A percentile compares a stretch with the other conserved stretches of the same genome.
Conservation (phyloP, 2,797 vertebrate genomes). For the Alauda arvensis region DNA sequence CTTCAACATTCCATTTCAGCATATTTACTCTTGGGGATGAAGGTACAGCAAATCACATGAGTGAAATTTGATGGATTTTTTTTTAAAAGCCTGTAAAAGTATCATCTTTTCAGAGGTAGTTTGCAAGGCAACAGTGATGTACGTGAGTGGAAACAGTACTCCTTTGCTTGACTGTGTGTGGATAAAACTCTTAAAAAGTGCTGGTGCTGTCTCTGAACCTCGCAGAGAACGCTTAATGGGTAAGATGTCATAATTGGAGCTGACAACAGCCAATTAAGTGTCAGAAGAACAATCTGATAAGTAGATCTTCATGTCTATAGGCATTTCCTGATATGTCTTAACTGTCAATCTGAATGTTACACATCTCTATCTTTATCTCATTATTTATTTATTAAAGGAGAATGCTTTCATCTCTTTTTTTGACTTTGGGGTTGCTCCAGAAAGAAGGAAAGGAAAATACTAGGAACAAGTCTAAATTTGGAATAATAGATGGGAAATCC, state of each 20-base stretch:
- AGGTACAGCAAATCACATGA: neutral
- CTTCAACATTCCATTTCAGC: neutral
- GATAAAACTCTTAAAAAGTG: neutral
- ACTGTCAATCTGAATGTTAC: constrained; percentile 60
- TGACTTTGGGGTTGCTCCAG: constrained; percentile 22
- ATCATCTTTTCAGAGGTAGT: constrained; percentile 36
- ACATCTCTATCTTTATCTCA: constrained; percentile 55
- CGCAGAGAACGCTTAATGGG: neutral
- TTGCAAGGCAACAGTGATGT: neutral
- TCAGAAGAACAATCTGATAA: constrained; percentile 68
- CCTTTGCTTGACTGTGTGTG: constrained; percentile 13
- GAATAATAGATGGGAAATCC: constrained; percentile 28
- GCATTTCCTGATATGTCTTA: constrained; percentile 59
- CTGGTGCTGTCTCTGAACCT: constrained; percentile 35
- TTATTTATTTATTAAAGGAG: constrained; percentile 55
- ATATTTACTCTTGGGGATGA: neutral
- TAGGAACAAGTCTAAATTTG: constrained; percentile 24
- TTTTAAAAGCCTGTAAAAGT: neutral
- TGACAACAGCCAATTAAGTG: constrained; percentile 70
- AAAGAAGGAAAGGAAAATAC: constrained; percentile 9
- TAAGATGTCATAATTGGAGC: constrained; percentile 46
- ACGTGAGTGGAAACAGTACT: neutral
- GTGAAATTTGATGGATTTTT: neutral
- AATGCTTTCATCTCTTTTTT: constrained; percentile 23
- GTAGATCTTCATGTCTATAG: constrained; percentile 56